Evolutionary conservation across 92 coral and sea anemone genomes (phyloP).

Genomic region (Meandrina meandrites): DNA sequence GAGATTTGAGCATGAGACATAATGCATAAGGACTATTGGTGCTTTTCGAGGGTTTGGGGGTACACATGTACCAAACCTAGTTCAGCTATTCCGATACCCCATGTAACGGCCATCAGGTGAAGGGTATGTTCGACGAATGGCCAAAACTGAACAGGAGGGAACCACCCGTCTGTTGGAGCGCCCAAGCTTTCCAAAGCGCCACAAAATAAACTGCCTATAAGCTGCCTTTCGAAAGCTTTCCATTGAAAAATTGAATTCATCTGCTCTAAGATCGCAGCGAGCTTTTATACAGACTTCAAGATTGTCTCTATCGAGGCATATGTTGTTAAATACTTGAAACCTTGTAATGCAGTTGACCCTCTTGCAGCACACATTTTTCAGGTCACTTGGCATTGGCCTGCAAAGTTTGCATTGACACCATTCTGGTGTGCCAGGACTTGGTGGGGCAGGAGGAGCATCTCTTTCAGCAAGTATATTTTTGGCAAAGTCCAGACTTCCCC

Average conservation of each 20-base stretch:
- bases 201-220: conserved; percentile 30
- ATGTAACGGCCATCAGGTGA: conserved; percentile 28
- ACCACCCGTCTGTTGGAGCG: conserved; percentile 35
- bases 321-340: conserved; percentile 17
- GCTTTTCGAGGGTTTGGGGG: too few species aligned
- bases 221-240: conserved; percentile 30
- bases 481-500: conserved; percentile 23
- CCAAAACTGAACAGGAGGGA: conserved; percentile 41
- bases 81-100: conserved; percentile 39
- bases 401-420: not conserved
- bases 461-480: not conserved
- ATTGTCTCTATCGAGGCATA: conserved; percentile 22
- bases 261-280: conserved; percentile 11
- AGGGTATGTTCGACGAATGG: conserved; percentile 32
- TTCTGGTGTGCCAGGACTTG: too few species aligned
- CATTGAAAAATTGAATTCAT: conserved; percentile 23
- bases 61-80: not conserved
- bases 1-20: too few species aligned
- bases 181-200: conserved; percentile 13
- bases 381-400: conserved; percentile 7
- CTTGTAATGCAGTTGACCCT: conserved; percentile 1
- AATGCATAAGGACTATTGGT: too few species aligned
- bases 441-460: too few species aligned
- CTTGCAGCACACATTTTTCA: conserved; percentile 17
- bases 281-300: conserved; percentile 29